These are phyloP conservation scores for Saccostrea cuccullata DNA, from an alignment of 1,140 invertebrate genomes.

Conservation along the genomic window DNA sequence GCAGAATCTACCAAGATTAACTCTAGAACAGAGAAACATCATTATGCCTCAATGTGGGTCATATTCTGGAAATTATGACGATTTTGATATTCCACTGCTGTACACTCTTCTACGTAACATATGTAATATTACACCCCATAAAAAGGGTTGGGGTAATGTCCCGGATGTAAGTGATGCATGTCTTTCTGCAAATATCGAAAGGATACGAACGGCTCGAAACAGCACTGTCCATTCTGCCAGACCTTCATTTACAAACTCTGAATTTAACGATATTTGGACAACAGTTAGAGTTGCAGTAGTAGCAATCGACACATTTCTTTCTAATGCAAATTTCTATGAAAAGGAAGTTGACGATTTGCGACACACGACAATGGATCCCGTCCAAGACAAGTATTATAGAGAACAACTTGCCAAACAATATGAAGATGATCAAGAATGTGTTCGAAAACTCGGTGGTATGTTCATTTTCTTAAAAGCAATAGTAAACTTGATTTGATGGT, in stretches of 20 bases:
- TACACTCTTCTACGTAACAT: slow-evolving; percentile 34
- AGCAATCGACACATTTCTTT: neutral
- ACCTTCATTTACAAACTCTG: neutral
- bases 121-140: neutral
- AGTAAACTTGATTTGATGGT: no score
- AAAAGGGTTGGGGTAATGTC: neutral
- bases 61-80: slow-evolving; percentile 24
- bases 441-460: neutral
- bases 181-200: slow-evolving; percentile 30
- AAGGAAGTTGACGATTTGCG: neutral
- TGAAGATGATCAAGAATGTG: neutral
- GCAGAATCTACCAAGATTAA: neutral
- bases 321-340: slow-evolving; percentile 7
- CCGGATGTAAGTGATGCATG: neutral
- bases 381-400: neutral
- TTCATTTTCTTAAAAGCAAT: no score
- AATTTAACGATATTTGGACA: slow-evolving; percentile 13
- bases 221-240: neutral
- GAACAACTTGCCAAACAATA: neutral
- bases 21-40: neutral
- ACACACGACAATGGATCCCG: neutral
- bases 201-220: slow-evolving; percentile 27
- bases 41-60: neutral
- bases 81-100: slow-evolving; percentile 23
- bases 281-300: neutral